These are phyloP conservation scores for Elachura formosa DNA, from an alignment of 2,113 vertebrate genomes.

Conservation along the genomic window DNA sequence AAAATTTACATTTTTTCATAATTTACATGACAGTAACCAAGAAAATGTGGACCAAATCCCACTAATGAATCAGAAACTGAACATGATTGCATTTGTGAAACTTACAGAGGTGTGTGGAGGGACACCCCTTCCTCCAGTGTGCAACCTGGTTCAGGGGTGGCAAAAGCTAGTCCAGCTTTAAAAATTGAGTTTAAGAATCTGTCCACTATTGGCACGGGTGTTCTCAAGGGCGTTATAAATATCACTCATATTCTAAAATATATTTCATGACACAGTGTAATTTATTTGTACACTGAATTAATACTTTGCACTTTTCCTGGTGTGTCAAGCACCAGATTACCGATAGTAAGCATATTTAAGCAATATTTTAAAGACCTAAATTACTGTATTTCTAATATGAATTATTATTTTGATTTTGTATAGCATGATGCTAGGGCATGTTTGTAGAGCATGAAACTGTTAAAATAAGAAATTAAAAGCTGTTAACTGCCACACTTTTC, in stretches of 20 bases:
- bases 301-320: neutral
- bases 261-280: neutral
- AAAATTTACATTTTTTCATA: neutral
- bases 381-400: neutral
- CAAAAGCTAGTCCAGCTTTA: neutral
- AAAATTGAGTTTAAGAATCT: neutral
- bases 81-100: neutral
- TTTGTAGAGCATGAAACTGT: neutral
- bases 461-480: neutral
- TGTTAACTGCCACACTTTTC: neutral
- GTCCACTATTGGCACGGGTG: neutral
- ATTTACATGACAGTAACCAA: neutral
- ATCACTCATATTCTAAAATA: accelerated
- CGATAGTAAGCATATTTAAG: neutral
- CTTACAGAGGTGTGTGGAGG: neutral
- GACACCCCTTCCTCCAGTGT: neutral
- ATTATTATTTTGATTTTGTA: neutral
- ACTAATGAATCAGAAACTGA: neutral
- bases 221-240: neutral
- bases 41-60: neutral
- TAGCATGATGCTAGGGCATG: too few relatives aligned
- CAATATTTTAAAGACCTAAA: neutral
- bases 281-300: neutral
- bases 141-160: neutral
- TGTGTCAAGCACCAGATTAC: neutral